Conservation (phyloP, 2,888 invertebrate genomes). For the Brenthis daphne region DNA sequence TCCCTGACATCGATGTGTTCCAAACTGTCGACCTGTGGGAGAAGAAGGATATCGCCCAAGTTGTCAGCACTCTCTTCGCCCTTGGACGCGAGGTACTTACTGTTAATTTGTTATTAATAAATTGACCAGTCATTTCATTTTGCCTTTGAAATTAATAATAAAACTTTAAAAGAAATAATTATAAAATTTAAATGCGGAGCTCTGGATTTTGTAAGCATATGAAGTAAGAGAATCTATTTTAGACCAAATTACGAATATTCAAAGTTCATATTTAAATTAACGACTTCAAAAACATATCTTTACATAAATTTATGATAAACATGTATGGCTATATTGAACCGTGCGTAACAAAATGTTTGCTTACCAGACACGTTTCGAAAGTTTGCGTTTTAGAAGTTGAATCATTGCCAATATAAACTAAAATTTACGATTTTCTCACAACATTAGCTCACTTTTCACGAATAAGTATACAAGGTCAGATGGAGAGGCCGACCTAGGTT, state of each 20-base stretch:
- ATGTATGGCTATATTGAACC: conserved; percentile 35
- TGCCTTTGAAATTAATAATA: too few species aligned
- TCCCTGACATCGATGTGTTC: conserved; percentile 95
- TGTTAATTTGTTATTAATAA: conserved; percentile 9
- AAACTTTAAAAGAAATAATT: neutral
- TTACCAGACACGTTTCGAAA: conserved; percentile 62
- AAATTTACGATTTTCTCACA: conserved; percentile 73
- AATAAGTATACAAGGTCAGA: conserved; percentile 66
- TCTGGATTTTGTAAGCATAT: conserved; percentile 16
- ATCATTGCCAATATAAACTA: conserved; percentile 64
- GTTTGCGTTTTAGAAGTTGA: conserved; percentile 56
- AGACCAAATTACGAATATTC: neutral
- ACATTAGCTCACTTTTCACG: conserved; percentile 78
- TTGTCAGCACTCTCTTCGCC: conserved; percentile 92
- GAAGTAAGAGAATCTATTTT: conserved; percentile 38
- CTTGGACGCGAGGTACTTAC: conserved; percentile 90
- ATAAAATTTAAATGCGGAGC: too few species aligned
- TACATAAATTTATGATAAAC: conserved; percentile 44
- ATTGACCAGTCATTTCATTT: too few species aligned
- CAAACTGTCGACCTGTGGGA: conserved; percentile 98
- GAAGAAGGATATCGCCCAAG: conserved; percentile 93
- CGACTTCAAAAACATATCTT: conserved; percentile 32
- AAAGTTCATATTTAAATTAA: conserved; percentile 26
- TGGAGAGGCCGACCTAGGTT: conserved; percentile 40
- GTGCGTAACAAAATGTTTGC: conserved; percentile 37